Conservation (phyloP, 1,140 invertebrate genomes). For the Metopolophium dirhodum region DNA sequence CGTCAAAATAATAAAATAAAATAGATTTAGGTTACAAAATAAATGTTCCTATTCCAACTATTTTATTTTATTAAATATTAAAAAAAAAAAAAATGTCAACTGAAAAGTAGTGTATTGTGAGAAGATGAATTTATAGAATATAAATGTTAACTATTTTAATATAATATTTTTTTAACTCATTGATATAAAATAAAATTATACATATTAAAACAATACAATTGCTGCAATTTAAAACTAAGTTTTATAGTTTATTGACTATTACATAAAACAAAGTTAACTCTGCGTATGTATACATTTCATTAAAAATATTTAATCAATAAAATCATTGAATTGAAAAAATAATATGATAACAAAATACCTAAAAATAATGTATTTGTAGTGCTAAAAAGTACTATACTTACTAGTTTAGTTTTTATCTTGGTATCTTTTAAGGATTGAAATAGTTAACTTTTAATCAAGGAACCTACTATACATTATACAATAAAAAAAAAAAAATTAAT, state of each 20-base stretch:
- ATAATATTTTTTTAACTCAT: not conserved
- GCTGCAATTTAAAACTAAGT: not conserved
- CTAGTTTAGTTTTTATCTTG: not conserved
- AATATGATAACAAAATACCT: constrained; percentile 12
- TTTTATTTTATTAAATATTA: too few relatives aligned
- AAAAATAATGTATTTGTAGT: not conserved
- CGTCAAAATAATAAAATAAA: too few relatives aligned
- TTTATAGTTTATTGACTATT: not conserved
- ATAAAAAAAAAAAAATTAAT: not conserved
- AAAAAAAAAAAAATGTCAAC: too few relatives aligned
- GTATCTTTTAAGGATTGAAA: not conserved
- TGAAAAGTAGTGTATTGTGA: too few relatives aligned
- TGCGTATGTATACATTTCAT: not conserved
- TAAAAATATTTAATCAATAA: not conserved
- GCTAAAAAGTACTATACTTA: not conserved
- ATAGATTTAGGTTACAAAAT: too few relatives aligned
- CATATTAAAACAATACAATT: not conserved
- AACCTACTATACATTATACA: constrained; percentile 37
- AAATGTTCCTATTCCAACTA: too few relatives aligned
- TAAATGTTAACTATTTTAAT: too few relatives aligned
- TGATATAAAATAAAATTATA: not conserved
- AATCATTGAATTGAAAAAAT: not conserved
- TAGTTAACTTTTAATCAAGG: not conserved
- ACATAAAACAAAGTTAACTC: not conserved
- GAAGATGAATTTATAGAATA: too few relatives aligned